Evolutionary conservation across 2,797 vertebrate genomes (phyloP).

Genomic region (Hephaestus fuliginosus): DNA sequence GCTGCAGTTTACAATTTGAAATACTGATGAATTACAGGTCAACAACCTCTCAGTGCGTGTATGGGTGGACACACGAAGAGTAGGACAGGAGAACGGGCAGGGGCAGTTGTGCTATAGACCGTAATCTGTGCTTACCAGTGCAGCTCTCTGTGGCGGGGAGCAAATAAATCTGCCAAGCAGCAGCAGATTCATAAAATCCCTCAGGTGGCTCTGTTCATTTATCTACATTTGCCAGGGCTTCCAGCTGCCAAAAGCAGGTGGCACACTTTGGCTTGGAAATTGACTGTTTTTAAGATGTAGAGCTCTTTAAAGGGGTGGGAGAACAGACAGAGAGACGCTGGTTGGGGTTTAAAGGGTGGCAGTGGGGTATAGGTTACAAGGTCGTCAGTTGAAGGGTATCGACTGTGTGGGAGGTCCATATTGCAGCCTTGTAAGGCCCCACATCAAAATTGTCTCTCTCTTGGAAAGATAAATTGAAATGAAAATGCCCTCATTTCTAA

Average conservation of each 20-base stretch:
- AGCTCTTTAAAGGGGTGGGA: conserved; percentile 72
- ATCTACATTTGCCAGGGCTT: conserved; percentile 87
- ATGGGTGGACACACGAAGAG: conserved; percentile 59
- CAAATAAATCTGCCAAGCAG: conserved; percentile 87
- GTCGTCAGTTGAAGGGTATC: conserved; percentile 65
- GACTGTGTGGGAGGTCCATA: conserved; percentile 41
- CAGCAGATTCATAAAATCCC: conserved; percentile 88
- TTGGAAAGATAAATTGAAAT: conserved; percentile 76
- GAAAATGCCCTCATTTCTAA: conserved; percentile 77
- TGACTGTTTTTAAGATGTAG: conserved; percentile 85
- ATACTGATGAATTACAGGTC: conserved; percentile 81
- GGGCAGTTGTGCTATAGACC: conserved; percentile 75
- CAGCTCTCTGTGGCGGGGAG: conserved; percentile 82
- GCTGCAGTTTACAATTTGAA: conserved; percentile 70
- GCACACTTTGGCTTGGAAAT: conserved; percentile 85
- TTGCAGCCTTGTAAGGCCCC: conserved; percentile 43
- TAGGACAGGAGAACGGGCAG: conserved; percentile 69
- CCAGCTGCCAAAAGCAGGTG: conserved; percentile 87
- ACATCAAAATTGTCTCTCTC: conserved; percentile 65
- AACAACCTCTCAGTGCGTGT: conserved; percentile 66
- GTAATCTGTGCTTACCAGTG: conserved; percentile 87
- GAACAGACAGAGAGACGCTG: conserved; percentile 53
- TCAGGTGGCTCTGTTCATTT: conserved; percentile 88
- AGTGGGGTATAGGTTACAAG: conserved; percentile 63
- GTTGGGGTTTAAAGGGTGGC: conserved; percentile 53